Evolutionary conservation across 2,888 invertebrate species (phyloP).

Genomic region (Acrocera orbiculus): DNA sequence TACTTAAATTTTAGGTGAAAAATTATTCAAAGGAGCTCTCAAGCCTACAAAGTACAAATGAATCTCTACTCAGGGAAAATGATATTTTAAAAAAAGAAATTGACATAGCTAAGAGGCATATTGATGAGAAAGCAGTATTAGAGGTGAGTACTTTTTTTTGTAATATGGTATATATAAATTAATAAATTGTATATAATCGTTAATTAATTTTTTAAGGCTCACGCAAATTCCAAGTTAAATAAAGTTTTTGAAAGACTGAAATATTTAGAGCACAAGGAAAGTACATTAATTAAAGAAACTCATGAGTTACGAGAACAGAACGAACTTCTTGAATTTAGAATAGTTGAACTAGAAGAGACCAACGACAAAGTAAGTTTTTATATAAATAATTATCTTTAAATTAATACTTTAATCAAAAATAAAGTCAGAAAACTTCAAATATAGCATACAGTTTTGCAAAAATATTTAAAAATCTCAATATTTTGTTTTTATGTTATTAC

Average conservation of each 20-base stretch:
- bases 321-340: conserved; percentile 61
- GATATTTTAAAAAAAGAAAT: conserved; percentile 32
- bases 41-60: conserved; percentile 28
- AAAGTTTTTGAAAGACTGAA: conserved; percentile 29
- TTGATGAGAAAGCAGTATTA: conserved; percentile 32
- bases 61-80: conserved; percentile 29
- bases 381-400: neutral
- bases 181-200: neutral
- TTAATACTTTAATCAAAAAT: too few relatives aligned
- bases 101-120: conserved; percentile 33
- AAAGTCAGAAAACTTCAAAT: too few relatives aligned
- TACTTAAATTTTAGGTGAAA: conserved; percentile 16
- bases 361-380: conserved; percentile 34
- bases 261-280: conserved; percentile 34
- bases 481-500: too few relatives aligned
- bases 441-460: too few relatives aligned
- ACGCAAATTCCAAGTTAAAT: conserved; percentile 22
- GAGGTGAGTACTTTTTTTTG: conserved; percentile 21
- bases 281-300: conserved; percentile 45
- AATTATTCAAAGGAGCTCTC: conserved; percentile 25
- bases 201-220: conserved; percentile 17
- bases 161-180: neutral
- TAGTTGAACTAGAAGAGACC: conserved; percentile 56
- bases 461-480: too few relatives aligned
- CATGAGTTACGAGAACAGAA: conserved; percentile 61